These are phyloP conservation scores for Scomber colias DNA, from an alignment of 2,113 vertebrate species.

Conservation along the genomic window DNA sequence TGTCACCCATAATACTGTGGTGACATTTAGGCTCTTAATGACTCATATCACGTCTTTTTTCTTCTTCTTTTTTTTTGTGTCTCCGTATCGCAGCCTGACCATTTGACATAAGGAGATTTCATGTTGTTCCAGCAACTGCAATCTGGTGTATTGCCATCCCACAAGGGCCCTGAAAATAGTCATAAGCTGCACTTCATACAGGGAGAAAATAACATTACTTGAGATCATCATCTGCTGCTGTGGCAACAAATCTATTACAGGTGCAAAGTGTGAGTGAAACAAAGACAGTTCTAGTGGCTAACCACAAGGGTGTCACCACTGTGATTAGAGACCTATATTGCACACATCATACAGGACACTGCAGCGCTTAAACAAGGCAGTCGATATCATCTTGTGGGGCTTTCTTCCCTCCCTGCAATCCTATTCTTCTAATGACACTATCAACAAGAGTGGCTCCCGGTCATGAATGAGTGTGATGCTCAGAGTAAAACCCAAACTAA, in stretches of 20 bases:
- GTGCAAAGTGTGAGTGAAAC: conserved; percentile 61
- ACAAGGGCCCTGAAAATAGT: conserved; percentile 69
- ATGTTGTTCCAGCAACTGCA: conserved; percentile 65
- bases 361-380: conserved; percentile 59
- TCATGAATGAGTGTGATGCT: conserved; percentile 31
- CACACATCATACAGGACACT: conserved; percentile 49
- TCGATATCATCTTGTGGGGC: conserved; percentile 52
- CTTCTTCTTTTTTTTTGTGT: background rate
- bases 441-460: conserved; percentile 47
- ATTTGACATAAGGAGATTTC: conserved; percentile 52
- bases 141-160: conserved; percentile 64
- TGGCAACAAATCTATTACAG: conserved; percentile 75
- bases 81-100: background rate
- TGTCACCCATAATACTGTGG: conserved; percentile 52
- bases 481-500: conserved; percentile 52
- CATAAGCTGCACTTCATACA: conserved; percentile 58
- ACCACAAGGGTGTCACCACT: conserved; percentile 59
- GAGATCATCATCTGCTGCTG: conserved; percentile 65
- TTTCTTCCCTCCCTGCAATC: conserved; percentile 32
- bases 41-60: background rate
- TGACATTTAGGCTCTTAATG: conserved; percentile 68
- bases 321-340: conserved; percentile 65
- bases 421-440: conserved; percentile 71
- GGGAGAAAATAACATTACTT: conserved; percentile 71
- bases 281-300: conserved; percentile 52